Conservation (phyloP, 2,113 vertebrate species). For the Prietella phreatophila region DNA sequence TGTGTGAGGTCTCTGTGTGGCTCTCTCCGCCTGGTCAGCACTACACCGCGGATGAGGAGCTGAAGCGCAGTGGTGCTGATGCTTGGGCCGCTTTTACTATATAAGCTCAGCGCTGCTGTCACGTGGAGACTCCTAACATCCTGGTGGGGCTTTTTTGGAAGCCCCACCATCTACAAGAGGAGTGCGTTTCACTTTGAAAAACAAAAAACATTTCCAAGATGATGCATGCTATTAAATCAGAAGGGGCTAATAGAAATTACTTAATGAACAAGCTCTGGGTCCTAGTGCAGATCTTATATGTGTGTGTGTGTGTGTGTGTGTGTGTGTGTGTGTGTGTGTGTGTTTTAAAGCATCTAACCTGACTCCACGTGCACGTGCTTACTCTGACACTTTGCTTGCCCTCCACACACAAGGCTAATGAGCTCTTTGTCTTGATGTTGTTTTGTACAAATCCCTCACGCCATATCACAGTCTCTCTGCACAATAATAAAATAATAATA, state of each 20-base stretch:
- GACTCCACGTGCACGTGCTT: background rate
- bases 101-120: slow-evolving; percentile 68
- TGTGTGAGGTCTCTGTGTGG: slow-evolving; percentile 45
- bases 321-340: no score
- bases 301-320: no score
- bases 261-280: slow-evolving; percentile 63
- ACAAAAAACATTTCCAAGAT: slow-evolving; percentile 61
- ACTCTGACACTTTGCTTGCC: background rate
- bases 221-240: slow-evolving; percentile 61
- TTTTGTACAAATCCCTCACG: no score
- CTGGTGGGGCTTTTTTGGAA: slow-evolving; percentile 56
- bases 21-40: slow-evolving; percentile 38
- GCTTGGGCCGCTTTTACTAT: slow-evolving; percentile 72
- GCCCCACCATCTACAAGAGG: slow-evolving; percentile 18
- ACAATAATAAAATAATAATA: no score
- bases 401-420: background rate
- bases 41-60: slow-evolving; percentile 59
- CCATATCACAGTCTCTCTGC: no score
- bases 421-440: background rate
- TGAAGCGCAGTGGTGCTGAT: slow-evolving; percentile 70
- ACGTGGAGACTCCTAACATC: slow-evolving; percentile 69
- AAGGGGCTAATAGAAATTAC: slow-evolving; percentile 48
- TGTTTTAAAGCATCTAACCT: background rate
- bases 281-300: slow-evolving; percentile 59
- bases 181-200: background rate